Conservation (phyloP, 2,888 invertebrate genomes). For the Conomelus anceps region DNA sequence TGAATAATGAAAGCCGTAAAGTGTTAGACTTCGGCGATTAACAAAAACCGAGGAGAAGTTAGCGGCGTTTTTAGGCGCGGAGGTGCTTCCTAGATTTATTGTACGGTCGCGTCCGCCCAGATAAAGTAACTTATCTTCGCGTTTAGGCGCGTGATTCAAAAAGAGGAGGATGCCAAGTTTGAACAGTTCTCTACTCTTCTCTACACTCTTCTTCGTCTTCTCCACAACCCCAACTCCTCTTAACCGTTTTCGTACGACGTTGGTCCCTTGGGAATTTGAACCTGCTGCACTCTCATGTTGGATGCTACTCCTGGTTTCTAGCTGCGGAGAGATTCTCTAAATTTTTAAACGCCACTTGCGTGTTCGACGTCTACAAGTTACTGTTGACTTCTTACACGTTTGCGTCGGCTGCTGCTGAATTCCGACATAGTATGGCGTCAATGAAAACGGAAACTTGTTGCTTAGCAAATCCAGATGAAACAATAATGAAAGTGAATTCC, state of each 20-base stretch:
- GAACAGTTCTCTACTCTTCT: background rate
- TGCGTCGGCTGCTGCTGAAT: background rate
- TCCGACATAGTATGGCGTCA: background rate
- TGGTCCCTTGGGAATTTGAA: background rate
- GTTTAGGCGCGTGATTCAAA: background rate
- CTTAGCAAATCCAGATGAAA: too few species aligned
- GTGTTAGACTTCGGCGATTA: background rate
- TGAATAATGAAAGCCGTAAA: background rate
- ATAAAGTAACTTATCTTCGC: background rate
- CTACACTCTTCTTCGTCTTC: background rate
- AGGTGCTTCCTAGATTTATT: background rate
- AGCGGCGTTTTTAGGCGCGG: background rate
- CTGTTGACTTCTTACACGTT: background rate
- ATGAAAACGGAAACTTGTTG: background rate
- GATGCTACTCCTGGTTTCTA: background rate
- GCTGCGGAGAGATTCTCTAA: background rate
- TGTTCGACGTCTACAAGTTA: background rate
- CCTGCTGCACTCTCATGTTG: background rate
- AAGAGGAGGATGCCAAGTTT: background rate
- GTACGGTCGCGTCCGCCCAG: background rate
- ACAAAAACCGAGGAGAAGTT: background rate
- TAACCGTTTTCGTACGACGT: background rate
- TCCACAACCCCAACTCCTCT: background rate
- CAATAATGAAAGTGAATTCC: too few species aligned
- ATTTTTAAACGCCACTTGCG: background rate